Evolutionary conservation across 2,113 vertebrate genomes (phyloP).

Genomic region (Polyodon spathula): DNA sequence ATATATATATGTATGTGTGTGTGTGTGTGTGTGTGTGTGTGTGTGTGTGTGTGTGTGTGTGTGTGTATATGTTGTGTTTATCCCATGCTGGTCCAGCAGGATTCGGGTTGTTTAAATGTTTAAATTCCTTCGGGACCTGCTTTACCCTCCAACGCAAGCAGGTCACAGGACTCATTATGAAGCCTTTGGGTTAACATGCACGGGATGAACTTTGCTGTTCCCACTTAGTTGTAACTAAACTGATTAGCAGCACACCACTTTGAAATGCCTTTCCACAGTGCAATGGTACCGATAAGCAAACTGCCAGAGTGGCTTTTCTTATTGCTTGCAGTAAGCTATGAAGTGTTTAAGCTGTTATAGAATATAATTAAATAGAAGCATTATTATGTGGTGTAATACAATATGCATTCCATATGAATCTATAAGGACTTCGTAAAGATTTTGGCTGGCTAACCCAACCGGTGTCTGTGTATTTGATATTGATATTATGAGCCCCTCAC

Average conservation of each 20-base stretch:
- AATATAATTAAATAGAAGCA: slow-evolving; percentile 3
- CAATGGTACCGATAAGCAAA: no score
- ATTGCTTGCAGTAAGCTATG: background rate
- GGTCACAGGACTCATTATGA: background rate
- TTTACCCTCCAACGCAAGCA: background rate
- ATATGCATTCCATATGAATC: slow-evolving; percentile 2
- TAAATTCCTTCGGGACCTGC: background rate
- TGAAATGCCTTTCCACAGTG: background rate
- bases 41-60: no score
- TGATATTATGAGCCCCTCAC: background rate
- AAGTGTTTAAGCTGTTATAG: slow-evolving; percentile 1
- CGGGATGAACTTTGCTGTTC: background rate
- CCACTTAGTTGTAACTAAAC: no score
- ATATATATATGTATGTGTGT: no score
- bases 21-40: no score
- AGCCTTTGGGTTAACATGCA: no score
- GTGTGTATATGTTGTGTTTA: background rate
- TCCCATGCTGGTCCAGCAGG: background rate
- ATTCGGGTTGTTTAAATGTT: background rate
- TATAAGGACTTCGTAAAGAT: slow-evolving; percentile 6
- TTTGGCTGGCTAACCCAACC: slow-evolving; percentile 2
- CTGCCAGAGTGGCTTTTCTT: slow-evolving; percentile 33
- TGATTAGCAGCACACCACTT: background rate
- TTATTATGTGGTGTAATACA: background rate
- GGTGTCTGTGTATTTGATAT: slow-evolving; percentile 5